Evolutionary conservation across 2,113 vertebrate species (phyloP), one percentile per base, ranked within the genome.

Genomic region (Scalopus aquaticus): DNA sequence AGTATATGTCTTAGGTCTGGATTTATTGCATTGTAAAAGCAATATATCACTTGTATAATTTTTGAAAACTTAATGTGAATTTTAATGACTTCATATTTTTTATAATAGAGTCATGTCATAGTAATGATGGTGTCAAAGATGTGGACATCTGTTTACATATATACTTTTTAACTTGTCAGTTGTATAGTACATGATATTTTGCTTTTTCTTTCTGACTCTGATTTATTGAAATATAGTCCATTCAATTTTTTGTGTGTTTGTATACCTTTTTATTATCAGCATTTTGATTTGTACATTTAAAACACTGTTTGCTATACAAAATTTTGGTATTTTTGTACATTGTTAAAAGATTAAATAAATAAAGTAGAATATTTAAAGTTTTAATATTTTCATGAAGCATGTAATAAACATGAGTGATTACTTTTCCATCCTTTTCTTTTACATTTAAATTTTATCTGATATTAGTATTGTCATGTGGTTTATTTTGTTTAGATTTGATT

Each of bases 401-500:
- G 5, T 22, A 54, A 32, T 58, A 65, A 46, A 51, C 74, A 4
- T 69, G 28, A 81, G 10, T 80, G 35, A 54, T 72, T 74, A 51
- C 39, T 24, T 42, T 96, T 88, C 6, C 11, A 74, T 24, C 19
- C 64, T 91, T 88, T 90, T 35, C 7, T 74, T 96, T 87, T 87
- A 22, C 9, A 42, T 54, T 90, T 72, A 74, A 58, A 42, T 51
- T 67, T 88, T 80, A 73, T 49, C 44, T 91, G 60, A 58, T 58
- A 26, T 49, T 74, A 78, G 58, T 74, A 80, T 39, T 49, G 26
- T 32, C 44, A n/a, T 58, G 46, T 64, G 54, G 51, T 44, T 44
- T 89, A n/a, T 79, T 85, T 90, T 89, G 37, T 58, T 94, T 72
- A 88, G 70, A 78, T 74, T 80, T 92, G 32, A 79, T 16, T 70